Base-by-base conservation (phyloP, 2,113 vertebrate species). In the Odontophorus gujanensis region DNA sequence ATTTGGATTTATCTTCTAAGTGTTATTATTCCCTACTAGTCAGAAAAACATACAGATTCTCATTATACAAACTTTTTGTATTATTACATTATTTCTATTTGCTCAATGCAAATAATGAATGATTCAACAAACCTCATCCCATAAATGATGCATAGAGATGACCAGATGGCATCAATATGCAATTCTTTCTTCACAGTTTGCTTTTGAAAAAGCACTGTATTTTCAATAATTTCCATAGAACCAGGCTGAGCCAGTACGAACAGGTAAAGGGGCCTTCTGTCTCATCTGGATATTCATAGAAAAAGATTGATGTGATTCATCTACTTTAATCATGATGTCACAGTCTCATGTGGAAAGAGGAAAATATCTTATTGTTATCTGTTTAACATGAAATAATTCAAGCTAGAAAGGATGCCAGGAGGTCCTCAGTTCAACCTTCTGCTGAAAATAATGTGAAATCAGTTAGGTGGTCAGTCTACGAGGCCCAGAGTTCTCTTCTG, bases 171-270 rank as follows among this genome's bases (percentile, higher is more conserved):
- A 62, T 24, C 24, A 36, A 83, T 73, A 7, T 17, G 18, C 11
- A 20, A 7, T 98, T 95, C 97, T 98, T 98, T 96, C 97, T 98
- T 96, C 65, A 95, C 97, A 96, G 91, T 85, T 97, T 66, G 57
- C 13, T 20, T 96, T 95, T 90, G 78, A 97, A 97, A 97, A 97
- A 81, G 79, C 67, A 87, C 75, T 96, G 88, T 94, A 95, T 51
- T 80, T 97, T 96, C 25, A 66, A 90, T 28, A 72, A 53, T 91
- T 69, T 81, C 73, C 43, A 67, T 78, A 90, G 81, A 96, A 94
- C 45, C 65, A 68, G 84, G 84, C 80, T 80, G 75, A 96, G 88
- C 43, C 34, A 66, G 38, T 81, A 90, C 63, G 76, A 85, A 88
- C 62, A 62, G n/a, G n/a, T 68, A 48, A 74, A 80, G 71, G 80